Conservation (phyloP, 2,113 vertebrate species). For the Motacilla alba region DNA sequence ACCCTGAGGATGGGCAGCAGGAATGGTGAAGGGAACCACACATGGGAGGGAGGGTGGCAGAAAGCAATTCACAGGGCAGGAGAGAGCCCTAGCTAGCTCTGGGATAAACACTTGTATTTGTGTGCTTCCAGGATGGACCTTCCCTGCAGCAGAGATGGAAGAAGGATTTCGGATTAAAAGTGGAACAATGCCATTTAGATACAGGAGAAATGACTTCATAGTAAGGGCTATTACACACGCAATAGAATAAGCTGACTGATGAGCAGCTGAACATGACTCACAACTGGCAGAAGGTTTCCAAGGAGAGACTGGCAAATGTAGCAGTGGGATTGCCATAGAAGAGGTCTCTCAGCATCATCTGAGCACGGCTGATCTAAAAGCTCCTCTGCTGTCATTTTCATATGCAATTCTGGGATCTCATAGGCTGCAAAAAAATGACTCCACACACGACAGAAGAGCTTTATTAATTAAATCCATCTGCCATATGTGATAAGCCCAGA, state of each 20-base stretch:
- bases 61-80: background rate
- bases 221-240: background rate
- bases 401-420: background rate
- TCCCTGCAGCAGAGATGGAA: background rate
- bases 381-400: background rate
- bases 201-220: background rate
- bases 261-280: background rate
- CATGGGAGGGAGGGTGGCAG: rapidly evolving
- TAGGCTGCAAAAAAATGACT: background rate
- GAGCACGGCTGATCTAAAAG: background rate
- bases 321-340: background rate
- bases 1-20: background rate
- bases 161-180: background rate
- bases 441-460: background rate
- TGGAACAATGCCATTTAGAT: background rate
- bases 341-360: background rate
- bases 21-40: background rate
- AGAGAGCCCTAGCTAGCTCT: background rate
- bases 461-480: slow-evolving; percentile 40
- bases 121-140: background rate
- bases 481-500: background rate
- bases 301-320: background rate
- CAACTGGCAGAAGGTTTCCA: background rate
- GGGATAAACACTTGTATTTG: rapidly evolving
- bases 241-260: background rate